phyloP scores from a whole-genome alignment of 2,888 invertebrate genomes.

The Drosophila glabriapex region DNA sequence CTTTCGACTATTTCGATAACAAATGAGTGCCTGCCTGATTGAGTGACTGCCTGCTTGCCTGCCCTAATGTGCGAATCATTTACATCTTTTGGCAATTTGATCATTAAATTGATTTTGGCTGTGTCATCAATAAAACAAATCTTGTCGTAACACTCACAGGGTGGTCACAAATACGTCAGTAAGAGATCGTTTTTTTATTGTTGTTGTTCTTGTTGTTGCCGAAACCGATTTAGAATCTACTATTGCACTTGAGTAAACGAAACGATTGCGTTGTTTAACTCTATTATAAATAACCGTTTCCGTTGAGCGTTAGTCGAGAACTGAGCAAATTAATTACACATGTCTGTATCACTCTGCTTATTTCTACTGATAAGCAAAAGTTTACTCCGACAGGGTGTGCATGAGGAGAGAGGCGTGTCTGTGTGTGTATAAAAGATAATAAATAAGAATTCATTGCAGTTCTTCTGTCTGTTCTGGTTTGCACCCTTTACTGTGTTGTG shows the following conservation, averaged over 20 bases:
- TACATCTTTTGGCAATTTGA: slow-evolving; percentile 68
- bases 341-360: slow-evolving; percentile 38
- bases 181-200: slow-evolving; percentile 9
- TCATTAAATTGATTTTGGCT: slow-evolving; percentile 45
- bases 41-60: neutral
- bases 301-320: slow-evolving; percentile 60
- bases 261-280: slow-evolving; percentile 29
- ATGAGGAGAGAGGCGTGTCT: slow-evolving; percentile 9
- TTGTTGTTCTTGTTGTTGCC: slow-evolving; percentile 16
- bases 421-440: slow-evolving; percentile 56
- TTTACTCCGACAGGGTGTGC: slow-evolving; percentile 47
- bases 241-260: slow-evolving; percentile 31
- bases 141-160: slow-evolving; percentile 37
- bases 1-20: slow-evolving; percentile 48
- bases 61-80: slow-evolving; percentile 61
- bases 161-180: neutral
- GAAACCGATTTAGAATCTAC: slow-evolving; percentile 25
- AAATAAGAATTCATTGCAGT: slow-evolving; percentile 28
- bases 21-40: neutral
- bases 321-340: slow-evolving; percentile 69
- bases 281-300: slow-evolving; percentile 63
- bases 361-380: slow-evolving; percentile 61
- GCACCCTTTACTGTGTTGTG: slow-evolving; percentile 29
- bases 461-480: slow-evolving; percentile 18
- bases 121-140: slow-evolving; percentile 10